phyloP scores from a whole-genome alignment of 2,797 vertebrate genomes.

The Lates japonicus region DNA sequence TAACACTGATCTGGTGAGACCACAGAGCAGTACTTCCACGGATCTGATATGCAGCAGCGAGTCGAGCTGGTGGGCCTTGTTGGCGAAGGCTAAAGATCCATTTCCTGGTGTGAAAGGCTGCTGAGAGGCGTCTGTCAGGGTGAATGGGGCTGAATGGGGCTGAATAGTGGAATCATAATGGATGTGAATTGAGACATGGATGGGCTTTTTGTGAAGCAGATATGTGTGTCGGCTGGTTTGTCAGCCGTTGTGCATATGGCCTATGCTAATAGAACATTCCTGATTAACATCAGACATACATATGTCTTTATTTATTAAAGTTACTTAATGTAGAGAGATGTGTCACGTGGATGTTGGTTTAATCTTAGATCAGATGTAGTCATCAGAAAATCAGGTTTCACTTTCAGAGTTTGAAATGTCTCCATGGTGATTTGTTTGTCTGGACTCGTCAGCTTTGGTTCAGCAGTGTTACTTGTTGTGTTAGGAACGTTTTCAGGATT shows the following conservation, averaged over 20 bases:
- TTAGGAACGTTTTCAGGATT: slow-evolving; percentile 24
- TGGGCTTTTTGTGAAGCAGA: slow-evolving; percentile 50
- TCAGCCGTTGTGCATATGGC: slow-evolving; percentile 20
- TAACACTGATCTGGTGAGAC: slow-evolving; percentile 67
- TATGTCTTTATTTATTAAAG: slow-evolving; percentile 2
- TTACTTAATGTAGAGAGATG: background rate
- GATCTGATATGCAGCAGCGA: slow-evolving; percentile 43
- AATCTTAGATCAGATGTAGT: background rate
- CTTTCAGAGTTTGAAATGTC: slow-evolving; percentile 3
- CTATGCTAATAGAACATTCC: slow-evolving; percentile 9
- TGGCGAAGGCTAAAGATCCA: slow-evolving; percentile 51
- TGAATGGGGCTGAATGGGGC: slow-evolving; percentile 61
- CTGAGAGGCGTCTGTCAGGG: slow-evolving; percentile 68
- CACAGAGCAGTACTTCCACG: slow-evolving; percentile 28
- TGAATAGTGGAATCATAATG: slow-evolving; percentile 54
- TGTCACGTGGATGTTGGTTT: background rate
- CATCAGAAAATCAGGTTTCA: background rate
- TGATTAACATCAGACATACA: slow-evolving; percentile 28
- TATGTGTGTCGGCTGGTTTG: slow-evolving; percentile 46
- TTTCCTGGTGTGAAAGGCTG: slow-evolving; percentile 71
- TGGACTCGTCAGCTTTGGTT: slow-evolving; percentile 41
- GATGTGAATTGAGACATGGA: slow-evolving; percentile 70
- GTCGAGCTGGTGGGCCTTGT: slow-evolving; percentile 63
- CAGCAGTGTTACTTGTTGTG: background rate
- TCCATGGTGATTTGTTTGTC: slow-evolving; percentile 24